Evolutionary conservation across 2,797 vertebrate species (phyloP).

Genomic region (Galagoides demidoff): DNA sequence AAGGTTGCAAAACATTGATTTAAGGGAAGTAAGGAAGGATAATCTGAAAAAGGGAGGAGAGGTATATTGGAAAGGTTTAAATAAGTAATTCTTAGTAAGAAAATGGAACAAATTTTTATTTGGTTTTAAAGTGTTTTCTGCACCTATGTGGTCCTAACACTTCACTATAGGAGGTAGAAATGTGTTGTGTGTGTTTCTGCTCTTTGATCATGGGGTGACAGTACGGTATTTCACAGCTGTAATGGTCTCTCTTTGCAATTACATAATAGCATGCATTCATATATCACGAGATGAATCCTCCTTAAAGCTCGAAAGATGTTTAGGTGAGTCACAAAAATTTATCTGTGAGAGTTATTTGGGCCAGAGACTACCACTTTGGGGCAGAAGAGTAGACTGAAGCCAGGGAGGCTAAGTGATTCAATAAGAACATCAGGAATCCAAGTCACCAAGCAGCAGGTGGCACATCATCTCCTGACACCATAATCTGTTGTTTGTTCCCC

Average conservation of each 20-base stretch:
- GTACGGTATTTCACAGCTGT: rapidly evolving
- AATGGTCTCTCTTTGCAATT: background rate
- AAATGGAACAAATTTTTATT: background rate
- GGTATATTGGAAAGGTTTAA: too few relatives aligned
- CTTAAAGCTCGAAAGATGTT: background rate
- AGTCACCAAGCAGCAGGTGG: background rate
- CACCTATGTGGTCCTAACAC: background rate
- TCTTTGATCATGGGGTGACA: rapidly evolving
- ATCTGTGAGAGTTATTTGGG: background rate
- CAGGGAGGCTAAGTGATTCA: background rate
- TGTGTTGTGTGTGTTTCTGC: too few relatives aligned
- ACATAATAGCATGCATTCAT: rapidly evolving
- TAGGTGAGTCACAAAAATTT: background rate
- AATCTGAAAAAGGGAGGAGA: rapidly evolving
- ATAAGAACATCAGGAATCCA: too few relatives aligned
- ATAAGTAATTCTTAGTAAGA: background rate
- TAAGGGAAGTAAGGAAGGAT: background rate
- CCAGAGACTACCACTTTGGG: background rate
- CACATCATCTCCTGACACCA: background rate
- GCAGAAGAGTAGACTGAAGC: background rate
- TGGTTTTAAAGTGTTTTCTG: background rate
- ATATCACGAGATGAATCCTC: too few relatives aligned
- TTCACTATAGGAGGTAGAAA: background rate
- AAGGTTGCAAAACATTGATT: background rate
- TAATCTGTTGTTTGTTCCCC: background rate